phyloP scores from a whole-genome alignment of 2,797 vertebrate species.

The Yasuhikotakia modesta region DNA sequence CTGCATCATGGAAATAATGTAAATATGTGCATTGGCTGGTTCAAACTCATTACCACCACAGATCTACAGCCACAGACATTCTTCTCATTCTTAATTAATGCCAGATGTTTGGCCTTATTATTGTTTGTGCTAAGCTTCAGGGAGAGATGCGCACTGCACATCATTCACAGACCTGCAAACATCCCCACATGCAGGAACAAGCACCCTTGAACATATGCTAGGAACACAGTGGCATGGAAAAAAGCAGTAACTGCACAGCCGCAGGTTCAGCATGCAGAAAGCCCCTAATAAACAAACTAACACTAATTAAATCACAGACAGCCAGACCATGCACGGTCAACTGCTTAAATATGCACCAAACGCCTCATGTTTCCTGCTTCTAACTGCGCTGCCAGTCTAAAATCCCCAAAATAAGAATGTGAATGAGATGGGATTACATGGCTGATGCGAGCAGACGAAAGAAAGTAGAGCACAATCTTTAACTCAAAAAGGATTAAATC shows the following conservation, averaged over 20 bases:
- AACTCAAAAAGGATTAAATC: conserved; percentile 60
- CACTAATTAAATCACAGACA: conserved; percentile 54
- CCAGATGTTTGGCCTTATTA: conserved; percentile 55
- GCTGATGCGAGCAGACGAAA: conserved; percentile 84
- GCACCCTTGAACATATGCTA: conserved; percentile 25
- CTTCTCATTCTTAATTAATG: conserved; percentile 48
- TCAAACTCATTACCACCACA: conserved; percentile 34
- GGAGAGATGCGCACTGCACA: background rate
- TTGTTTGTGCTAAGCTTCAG: conserved; percentile 16
- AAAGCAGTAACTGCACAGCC: background rate
- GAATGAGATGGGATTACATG: conserved; percentile 83
- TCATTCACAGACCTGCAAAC: conserved; percentile 24
- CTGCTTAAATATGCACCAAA: conserved; percentile 50
- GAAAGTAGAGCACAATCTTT: conserved; percentile 71
- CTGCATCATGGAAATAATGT: background rate
- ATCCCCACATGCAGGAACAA: conserved; percentile 24
- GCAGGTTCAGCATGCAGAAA: conserved; percentile 32
- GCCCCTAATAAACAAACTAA: conserved; percentile 53
- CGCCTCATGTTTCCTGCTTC: conserved; percentile 58
- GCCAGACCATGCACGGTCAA: conserved; percentile 18
- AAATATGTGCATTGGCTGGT: conserved; percentile 12
- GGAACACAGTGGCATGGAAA: background rate
- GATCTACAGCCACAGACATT: conserved; percentile 26
- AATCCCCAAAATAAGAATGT: conserved; percentile 75
- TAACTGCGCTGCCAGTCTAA: conserved; percentile 67